Conservation (phyloP, 1,140 invertebrate genomes). For the Lordiphosa stackelbergi region DNA sequence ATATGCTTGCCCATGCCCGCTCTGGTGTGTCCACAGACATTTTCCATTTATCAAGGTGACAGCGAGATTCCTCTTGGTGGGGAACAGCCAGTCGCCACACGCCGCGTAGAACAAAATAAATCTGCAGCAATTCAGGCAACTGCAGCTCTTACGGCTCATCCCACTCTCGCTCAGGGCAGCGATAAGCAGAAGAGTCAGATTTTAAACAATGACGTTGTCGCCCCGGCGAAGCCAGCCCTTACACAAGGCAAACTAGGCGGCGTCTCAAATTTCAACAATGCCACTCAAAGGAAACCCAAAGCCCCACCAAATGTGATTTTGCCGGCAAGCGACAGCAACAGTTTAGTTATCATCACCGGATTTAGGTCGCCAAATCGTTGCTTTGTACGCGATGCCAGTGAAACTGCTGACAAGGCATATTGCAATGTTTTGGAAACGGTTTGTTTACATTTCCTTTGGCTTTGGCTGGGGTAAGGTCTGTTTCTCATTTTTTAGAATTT, state of each 20-base stretch:
- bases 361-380: slow-evolving; percentile 58
- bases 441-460: slow-evolving; percentile 17
- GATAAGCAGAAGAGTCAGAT: not conserved
- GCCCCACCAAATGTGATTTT: not conserved
- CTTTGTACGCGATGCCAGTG: slow-evolving; percentile 33
- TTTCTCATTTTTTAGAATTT: too few relatives aligned
- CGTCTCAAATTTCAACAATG: slow-evolving; percentile 3
- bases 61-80: not conserved
- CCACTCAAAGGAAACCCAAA: not conserved
- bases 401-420: slow-evolving; percentile 27
- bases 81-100: too few relatives aligned
- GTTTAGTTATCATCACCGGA: slow-evolving; percentile 18
- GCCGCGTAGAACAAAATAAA: not conserved
- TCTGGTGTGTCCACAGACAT: slow-evolving; percentile 30
- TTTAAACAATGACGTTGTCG: too few relatives aligned
- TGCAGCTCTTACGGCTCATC: not conserved
- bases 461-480: too few relatives aligned
- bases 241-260: not conserved
- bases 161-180: not conserved
- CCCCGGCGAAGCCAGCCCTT: not conserved
- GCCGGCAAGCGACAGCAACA: slow-evolving; percentile 27
- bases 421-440: slow-evolving; percentile 36
- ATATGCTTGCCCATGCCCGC: slow-evolving; percentile 52
- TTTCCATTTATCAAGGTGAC: slow-evolving; percentile 15
- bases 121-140: not conserved